phyloP scores from a whole-genome alignment of 1,140 invertebrate species.

The Chrysoperla carnea region DNA sequence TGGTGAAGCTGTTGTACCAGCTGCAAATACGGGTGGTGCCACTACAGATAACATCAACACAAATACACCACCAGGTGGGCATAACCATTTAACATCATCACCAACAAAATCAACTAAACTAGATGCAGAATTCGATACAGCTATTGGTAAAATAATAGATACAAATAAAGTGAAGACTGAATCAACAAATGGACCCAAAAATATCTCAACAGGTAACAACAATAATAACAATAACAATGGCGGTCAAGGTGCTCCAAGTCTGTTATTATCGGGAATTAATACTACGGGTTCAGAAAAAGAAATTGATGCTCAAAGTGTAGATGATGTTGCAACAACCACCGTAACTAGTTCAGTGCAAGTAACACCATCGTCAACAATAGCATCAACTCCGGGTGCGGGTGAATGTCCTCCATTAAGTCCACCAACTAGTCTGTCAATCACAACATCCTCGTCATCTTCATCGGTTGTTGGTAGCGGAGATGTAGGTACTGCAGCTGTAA shows the following conservation, averaged over 20 bases:
- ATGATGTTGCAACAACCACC: neutral
- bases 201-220: constrained; percentile 15
- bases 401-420: constrained; percentile 27
- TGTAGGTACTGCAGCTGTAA: constrained; percentile 16
- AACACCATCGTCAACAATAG: constrained; percentile 14
- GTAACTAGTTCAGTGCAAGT: constrained; percentile 10
- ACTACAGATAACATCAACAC: constrained; percentile 16
- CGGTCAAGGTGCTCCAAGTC: no score
- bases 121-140: constrained; percentile 13
- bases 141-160: constrained; percentile 40
- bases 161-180: constrained; percentile 26
- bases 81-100: neutral
- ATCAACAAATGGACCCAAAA: constrained; percentile 23
- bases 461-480: constrained; percentile 1
- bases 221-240: constrained; percentile 8
- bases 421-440: constrained; percentile 8
- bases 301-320: constrained; percentile 12
- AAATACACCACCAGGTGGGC: constrained; percentile 14
- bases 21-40: constrained; percentile 23
- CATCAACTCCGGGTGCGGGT: constrained; percentile 10
- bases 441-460: constrained; percentile 18
- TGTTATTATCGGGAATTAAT: no score
- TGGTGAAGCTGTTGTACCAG: constrained; percentile 41
- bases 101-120: neutral
- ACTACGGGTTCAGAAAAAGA: constrained; percentile 10